Evolutionary conservation across 2,888 invertebrate genomes (phyloP).

Genomic region (Pristionchus maxplancki): DNA sequence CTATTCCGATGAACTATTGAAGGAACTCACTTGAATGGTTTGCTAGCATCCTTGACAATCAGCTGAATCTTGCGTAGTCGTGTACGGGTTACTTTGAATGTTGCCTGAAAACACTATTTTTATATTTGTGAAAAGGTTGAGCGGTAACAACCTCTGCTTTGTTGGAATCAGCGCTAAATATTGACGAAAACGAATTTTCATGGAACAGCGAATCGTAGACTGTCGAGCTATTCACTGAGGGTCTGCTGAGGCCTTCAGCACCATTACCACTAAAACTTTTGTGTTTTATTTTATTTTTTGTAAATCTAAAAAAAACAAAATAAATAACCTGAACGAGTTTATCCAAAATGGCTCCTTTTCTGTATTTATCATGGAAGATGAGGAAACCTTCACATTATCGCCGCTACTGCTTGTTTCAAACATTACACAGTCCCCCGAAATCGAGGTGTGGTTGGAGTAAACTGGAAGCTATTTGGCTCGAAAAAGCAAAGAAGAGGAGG

Average conservation of each 20-base stretch:
- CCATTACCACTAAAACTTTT: not conserved
- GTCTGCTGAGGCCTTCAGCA: not conserved
- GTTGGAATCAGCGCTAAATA: not conserved
- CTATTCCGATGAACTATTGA: not conserved
- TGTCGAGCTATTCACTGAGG: not conserved
- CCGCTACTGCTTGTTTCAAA: not conserved
- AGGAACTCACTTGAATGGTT: not conserved
- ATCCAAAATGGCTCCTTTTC: not conserved
- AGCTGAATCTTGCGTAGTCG: not conserved
- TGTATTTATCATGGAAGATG: not conserved
- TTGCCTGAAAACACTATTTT: not conserved
- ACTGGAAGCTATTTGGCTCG: not conserved
- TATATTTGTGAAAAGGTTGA: too few species aligned
- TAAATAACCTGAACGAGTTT: not conserved
- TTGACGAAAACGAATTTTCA: not conserved
- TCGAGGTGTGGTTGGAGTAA: not conserved
- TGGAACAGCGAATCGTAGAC: not conserved
- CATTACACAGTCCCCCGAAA: not conserved
- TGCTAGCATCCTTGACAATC: not conserved
- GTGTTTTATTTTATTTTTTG: too few species aligned
- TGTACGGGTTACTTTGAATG: not conserved
- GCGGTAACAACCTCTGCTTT: not conserved
- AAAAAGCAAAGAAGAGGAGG: too few species aligned
- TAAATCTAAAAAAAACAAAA: too few species aligned
- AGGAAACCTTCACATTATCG: not conserved